Base-by-base conservation (phyloP, 2,888 invertebrate species). In the Helleia helle region DNA sequence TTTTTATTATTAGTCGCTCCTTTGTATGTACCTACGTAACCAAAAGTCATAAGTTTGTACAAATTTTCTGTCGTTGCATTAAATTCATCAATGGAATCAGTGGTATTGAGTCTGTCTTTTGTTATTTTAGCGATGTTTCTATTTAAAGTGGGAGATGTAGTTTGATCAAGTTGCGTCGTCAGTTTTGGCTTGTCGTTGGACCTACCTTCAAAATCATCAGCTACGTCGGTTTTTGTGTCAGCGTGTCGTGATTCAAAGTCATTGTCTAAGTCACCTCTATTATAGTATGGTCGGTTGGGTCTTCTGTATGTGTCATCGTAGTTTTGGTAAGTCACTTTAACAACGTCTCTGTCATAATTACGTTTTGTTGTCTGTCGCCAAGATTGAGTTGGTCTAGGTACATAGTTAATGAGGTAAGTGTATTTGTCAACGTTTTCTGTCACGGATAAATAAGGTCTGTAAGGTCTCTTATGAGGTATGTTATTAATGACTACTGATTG, bases 341-440 rank as follows among this genome's bases (percentile, higher is more conserved):
- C 79, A 17, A 80, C 73, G 55, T 84, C 77, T 45, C 63, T 59
- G 54, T 85, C 75, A 44, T 69, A 51, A 38, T 59, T 62, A 48
- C 67, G 58, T 64, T 65, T 70, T 25, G 79, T 83, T 1, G 72
- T 71, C 41, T 71, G 71, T 64, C 83, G 66, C 70, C 74, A 84
- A 1, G 84, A 73, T 51, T 79, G 74, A 15, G 85, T 85, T 34
- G 85, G 77, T 65, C 76, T 65, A 0, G 86, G 86, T n/a, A 86
- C 86, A 46, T 85, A 86, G 51, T 86, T 86, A 8, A 86, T 86
- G 1, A 86, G 59, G 49, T 86, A 86, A 41, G 86, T 86, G 42
- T 73, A 85, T 62, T 80, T 81, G 63, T 85, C 71, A 40, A 73
- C 62, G 46, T 84, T 84, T 58, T 81, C 83, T 43, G 86, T 86